Conservation (phyloP, 2,888 invertebrate species). For the Troides helena region DNA sequence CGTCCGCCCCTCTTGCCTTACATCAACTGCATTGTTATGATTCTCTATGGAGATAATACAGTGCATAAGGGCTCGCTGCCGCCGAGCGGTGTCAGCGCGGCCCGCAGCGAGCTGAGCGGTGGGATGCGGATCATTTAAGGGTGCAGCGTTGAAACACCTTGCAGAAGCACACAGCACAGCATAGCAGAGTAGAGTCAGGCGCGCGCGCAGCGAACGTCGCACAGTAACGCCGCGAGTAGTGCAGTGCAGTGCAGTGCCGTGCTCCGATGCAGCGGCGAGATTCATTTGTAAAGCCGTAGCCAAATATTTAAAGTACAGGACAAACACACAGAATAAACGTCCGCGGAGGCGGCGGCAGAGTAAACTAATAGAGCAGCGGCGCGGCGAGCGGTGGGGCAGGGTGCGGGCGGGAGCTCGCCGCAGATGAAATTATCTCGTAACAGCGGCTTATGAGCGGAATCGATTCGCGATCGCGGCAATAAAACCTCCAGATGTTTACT, state of each 20-base stretch:
- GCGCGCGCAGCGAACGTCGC: too few relatives aligned
- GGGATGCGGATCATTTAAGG: too few relatives aligned
- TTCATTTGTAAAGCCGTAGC: conserved; percentile 10
- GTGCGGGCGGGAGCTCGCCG: conserved; percentile 37
- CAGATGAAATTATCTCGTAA: conserved; percentile 57
- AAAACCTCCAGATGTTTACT: conserved; percentile 69
- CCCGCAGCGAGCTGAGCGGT: background rate
- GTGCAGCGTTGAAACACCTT: too few relatives aligned
- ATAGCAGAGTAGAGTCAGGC: too few relatives aligned
- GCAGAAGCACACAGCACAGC: too few relatives aligned
- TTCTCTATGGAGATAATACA: conserved; percentile 26
- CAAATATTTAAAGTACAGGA: conserved; percentile 25
- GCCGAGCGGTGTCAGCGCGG: background rate
- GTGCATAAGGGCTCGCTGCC: background rate
- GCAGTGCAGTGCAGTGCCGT: too few relatives aligned
- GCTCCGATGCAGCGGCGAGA: background rate
- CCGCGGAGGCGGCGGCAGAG: background rate
- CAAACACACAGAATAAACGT: conserved; percentile 5
- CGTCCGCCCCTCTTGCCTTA: background rate
- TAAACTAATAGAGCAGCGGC: conserved; percentile 3
- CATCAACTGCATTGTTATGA: conserved; percentile 19
- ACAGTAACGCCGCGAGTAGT: too few relatives aligned
- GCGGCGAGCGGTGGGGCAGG: conserved; percentile 15
- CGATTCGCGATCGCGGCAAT: conserved; percentile 71
- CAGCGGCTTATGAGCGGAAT: conserved; percentile 69